Evolutionary conservation across 2,113 vertebrate species (phyloP), one percentile per base, ranked within the genome.

Genomic region (Struthio camelus): DNA sequence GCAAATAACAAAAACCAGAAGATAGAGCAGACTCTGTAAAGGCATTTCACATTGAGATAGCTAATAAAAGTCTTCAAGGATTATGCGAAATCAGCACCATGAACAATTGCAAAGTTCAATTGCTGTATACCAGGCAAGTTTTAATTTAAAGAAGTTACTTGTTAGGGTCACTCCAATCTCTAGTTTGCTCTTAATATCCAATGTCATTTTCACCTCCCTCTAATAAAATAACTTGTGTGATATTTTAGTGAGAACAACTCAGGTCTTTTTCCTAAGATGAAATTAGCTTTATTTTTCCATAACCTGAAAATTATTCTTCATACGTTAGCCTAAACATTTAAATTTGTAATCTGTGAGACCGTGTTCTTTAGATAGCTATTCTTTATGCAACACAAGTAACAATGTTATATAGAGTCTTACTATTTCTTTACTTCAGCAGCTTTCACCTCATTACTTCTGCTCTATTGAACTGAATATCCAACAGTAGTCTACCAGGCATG

Each of bases 201-300:
- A 3, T 0, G 1, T 10, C 3, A 50, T 36, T 59, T 1, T 0
- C 13, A 10, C 38, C 38, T 44, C 44, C 50, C 32, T 38, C n/a
- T n/a, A n/a, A n/a, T n/a, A n/a, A 83, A 3, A 38, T 9, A 18
- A 1, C 4, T 2, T 32, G 24, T 42, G 54, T 30, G 30, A 72
- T 19, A 46, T 36, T 48, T 50, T 10, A 46, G 17, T 22, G 7
- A 66, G 70, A 0, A 61, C 10, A n/a, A 32, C 22, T 38, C 51
- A 19, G 3, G 28, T 42, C 36, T 59, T 80, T n/a, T 7, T 53
- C 18, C 9, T 27, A 72, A 59, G 2, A 56, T 2, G 2, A 78
- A 87, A 75, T 4, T 0, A n/a, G 17, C 32, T 82, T 70, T 82
- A n/a, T 42, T 88, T 56, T 51, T 48, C 66, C 82, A 76, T 14